Conservation (phyloP, 2,888 invertebrate species). For the Epiblema foenella region DNA sequence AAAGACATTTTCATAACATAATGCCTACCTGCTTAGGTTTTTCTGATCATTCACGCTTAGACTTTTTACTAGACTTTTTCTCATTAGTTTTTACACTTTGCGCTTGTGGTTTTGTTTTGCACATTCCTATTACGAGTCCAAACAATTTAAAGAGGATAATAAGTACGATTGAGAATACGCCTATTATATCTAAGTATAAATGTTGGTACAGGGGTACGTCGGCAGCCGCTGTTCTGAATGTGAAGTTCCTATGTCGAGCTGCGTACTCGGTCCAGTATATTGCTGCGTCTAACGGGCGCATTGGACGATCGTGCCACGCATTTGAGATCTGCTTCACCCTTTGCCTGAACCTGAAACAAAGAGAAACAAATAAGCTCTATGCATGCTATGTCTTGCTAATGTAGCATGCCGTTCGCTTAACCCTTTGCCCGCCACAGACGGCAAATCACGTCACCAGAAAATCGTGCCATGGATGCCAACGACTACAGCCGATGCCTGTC, state of each 20-base stretch:
- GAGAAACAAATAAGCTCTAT: background rate
- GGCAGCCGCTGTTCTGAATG: slow-evolving; percentile 80
- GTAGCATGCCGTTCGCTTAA: too few relatives aligned
- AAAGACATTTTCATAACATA: too few relatives aligned
- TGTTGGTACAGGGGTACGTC: slow-evolving; percentile 84
- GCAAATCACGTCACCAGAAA: too few relatives aligned
- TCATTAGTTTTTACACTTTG: slow-evolving; percentile 44
- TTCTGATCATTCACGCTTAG: slow-evolving; percentile 49
- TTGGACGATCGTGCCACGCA: slow-evolving; percentile 85
- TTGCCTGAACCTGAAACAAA: slow-evolving; percentile 68
- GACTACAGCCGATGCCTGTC: too few relatives aligned
- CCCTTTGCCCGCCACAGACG: too few relatives aligned
- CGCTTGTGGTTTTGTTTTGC: slow-evolving; percentile 34
- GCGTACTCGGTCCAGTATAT: slow-evolving; percentile 88
- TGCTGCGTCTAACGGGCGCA: slow-evolving; percentile 85
- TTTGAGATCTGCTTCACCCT: slow-evolving; percentile 77
- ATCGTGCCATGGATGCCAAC: too few relatives aligned
- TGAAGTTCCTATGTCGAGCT: slow-evolving; percentile 79
- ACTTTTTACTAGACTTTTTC: slow-evolving; percentile 51
- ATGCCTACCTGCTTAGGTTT: too few relatives aligned
- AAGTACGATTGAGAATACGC: slow-evolving; percentile 8
- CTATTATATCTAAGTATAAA: slow-evolving; percentile 66
- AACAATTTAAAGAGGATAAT: slow-evolving; percentile 4
- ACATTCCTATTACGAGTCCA: background rate
- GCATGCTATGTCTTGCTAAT: background rate